Base-by-base conservation (phyloP, 2,113 vertebrate genomes). In the Tenebrosternarchus preto region DNA sequence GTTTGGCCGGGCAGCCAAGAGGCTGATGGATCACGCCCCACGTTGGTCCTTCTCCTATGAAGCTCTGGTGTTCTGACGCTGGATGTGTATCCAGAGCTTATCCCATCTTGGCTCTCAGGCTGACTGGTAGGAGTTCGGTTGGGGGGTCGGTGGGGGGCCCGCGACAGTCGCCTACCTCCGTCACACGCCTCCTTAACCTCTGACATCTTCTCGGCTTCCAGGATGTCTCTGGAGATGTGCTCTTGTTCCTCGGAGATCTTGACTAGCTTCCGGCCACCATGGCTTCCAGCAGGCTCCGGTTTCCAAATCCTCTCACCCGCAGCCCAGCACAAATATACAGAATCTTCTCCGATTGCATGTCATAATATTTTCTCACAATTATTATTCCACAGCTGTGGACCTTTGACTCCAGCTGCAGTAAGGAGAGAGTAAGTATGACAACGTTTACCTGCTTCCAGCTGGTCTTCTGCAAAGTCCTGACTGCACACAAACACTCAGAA, bases 341-440 rank as follows among this genome's bases (percentile, higher is more conserved):
- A 83, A 87, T 39, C 64, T 36, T 91, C 90, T 91, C 88, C 66
- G n/a, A 86, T 91, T 90, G 85, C 91, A 86, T 85, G 87, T 77
- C 85, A 92, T 90, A 91, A 91, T 92, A 92, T 92, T 92, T 91
- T 85, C 86, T 81, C 89, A 88, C 85, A 85, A 87, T 91, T 91
- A 87, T 90, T 90, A 89, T 88, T 88, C 84, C 87, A 77, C 82
- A 88, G 88, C 89, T 88, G 88, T 88, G 82, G 86, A 90, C 86
- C 86, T 86, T 82, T 61, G 80, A 85, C 85, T 75, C 72, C 86
- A 80, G 85, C 64, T 20, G 3, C 19, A 67, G 19, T 36, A 29
- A n/a, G 63, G 63, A 31, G 31, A 36, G 33, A n/a, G 36, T 39
- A 20, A 39, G 17, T 11, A 20, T 1, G 31, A 68, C 20, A 36